phyloP scores from a whole-genome alignment of 2,113 vertebrate species.

The Pelecanus crispus region DNA sequence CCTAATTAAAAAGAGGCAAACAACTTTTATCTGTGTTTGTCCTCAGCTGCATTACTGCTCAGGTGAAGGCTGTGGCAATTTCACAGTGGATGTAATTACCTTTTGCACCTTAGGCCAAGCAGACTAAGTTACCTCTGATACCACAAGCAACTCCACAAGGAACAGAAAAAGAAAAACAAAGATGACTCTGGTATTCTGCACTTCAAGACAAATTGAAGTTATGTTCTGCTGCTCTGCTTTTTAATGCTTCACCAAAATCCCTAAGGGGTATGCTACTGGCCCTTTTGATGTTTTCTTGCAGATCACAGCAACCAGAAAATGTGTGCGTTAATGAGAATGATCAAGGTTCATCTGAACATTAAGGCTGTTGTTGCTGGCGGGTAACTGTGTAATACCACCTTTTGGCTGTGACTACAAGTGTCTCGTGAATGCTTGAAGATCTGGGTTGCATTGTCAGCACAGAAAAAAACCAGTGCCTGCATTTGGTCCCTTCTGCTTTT shows the following conservation, averaged over 20 bases:
- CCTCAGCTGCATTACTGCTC: not conserved
- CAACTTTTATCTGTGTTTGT: not conserved
- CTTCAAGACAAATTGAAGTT: not conserved
- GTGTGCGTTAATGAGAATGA: constrained; percentile 31
- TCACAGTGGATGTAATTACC: not conserved
- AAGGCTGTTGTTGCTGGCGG: not conserved
- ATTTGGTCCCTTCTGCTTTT: not conserved
- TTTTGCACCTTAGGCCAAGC: not conserved
- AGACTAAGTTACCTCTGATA: not conserved
- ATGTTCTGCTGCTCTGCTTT: constrained; percentile 11
- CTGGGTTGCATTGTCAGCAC: not conserved
- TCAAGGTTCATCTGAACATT: constrained; percentile 12
- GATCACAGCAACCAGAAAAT: constrained; percentile 38
- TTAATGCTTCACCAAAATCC: not conserved
- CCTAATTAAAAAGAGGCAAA: not conserved
- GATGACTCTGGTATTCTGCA: not conserved
- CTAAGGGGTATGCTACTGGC: not conserved
- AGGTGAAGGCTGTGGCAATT: not conserved
- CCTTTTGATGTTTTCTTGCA: constrained; percentile 50
- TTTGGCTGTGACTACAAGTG: constrained; percentile 36
- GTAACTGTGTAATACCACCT: constrained; percentile 33
- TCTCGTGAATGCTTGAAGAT: constrained; percentile 27
- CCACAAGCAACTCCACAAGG: not conserved
- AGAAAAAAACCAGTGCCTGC: not conserved
- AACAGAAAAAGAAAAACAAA: not conserved